These are phyloP conservation scores for Galeruca laticollis DNA, from an alignment of 2,888 invertebrate genomes.

Conservation along the genomic window DNA sequence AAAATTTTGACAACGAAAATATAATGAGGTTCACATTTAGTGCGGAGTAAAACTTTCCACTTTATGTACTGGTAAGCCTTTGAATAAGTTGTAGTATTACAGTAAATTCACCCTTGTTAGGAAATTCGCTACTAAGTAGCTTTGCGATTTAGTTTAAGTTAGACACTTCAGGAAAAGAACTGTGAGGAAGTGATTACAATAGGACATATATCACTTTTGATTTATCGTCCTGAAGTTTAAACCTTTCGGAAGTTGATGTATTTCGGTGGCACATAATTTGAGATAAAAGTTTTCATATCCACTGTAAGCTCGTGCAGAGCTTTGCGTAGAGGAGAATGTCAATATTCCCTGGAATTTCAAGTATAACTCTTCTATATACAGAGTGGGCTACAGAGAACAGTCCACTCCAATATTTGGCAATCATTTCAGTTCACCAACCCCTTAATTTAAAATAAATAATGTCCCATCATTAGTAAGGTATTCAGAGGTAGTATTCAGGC, in stretches of 20 bases:
- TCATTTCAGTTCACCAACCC: no score
- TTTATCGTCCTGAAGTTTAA: slow-evolving; percentile 25
- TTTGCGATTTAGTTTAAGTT: slow-evolving; percentile 36
- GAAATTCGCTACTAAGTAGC: slow-evolving; percentile 30
- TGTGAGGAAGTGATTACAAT: slow-evolving; percentile 33
- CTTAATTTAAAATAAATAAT: no score
- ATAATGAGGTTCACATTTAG: slow-evolving; percentile 7
- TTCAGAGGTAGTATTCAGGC: no score
- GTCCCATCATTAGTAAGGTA: no score
- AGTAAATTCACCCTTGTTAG: slow-evolving; percentile 27
- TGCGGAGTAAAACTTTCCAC: slow-evolving; percentile 8
- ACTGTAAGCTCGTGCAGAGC: no score
- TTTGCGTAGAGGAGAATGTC: no score
- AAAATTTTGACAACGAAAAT: not conserved
- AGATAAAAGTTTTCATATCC: slow-evolving; percentile 30
- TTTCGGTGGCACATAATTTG: slow-evolving; percentile 21
- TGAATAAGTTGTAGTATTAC: slow-evolving; percentile 26
- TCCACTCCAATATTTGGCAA: no score
- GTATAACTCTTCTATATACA: no score
- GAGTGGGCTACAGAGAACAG: no score
- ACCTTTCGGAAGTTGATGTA: slow-evolving; percentile 25
- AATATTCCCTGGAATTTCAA: no score
- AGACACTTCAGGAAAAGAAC: slow-evolving; percentile 33
- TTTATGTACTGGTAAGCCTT: slow-evolving; percentile 9
- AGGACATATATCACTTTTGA: slow-evolving; percentile 37